Evolutionary conservation across 2,888 invertebrate species (phyloP).

Genomic region (Agrochola macilenta): DNA sequence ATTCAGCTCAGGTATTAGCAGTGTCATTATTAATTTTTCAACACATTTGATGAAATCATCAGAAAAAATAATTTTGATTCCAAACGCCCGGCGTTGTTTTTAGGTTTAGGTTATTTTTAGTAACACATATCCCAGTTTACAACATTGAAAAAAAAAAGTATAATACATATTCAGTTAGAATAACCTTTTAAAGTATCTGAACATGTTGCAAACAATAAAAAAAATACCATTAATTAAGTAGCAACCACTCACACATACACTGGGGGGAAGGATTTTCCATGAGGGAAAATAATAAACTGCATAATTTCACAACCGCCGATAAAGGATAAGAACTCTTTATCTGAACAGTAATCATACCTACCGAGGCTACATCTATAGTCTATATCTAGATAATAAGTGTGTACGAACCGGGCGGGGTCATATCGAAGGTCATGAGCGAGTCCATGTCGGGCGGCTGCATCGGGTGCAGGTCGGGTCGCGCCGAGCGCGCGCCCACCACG

Average conservation of each 20-base stretch:
- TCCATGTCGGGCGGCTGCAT: conserved; percentile 92
- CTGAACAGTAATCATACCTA: conserved; percentile 42
- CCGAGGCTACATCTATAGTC: neutral
- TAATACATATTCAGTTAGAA: conserved; percentile 6
- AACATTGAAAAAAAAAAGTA: conserved; percentile 36
- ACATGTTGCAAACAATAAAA: conserved; percentile 19
- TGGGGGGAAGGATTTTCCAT: conserved; percentile 20
- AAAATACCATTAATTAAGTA: conserved; percentile 17
- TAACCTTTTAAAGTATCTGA: neutral
- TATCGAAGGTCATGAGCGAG: conserved; percentile 93
- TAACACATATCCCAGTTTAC: conserved; percentile 19
- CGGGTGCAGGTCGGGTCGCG: conserved; percentile 88
- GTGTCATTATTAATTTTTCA: conserved; percentile 8
- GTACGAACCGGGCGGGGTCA: conserved; percentile 91
- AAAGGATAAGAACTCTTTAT: conserved; percentile 26
- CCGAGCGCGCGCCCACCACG: conserved; percentile 95
- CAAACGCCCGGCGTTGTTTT: neutral
- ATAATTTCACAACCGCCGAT: conserved; percentile 16
- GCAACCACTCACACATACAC: conserved; percentile 36
- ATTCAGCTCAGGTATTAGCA: conserved; percentile 8
- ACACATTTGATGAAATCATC: conserved; percentile 3
- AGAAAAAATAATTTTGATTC: neutral
- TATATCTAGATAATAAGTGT: conserved; percentile 14
- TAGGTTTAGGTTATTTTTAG: conserved; percentile 12
- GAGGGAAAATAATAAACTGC: conserved; percentile 16